Percentiles rank a stretch among this genome's conserved stretches.
phyloP scores from a whole-genome alignment of 2,888 invertebrate species.

The Julus scandinavius region DNA sequence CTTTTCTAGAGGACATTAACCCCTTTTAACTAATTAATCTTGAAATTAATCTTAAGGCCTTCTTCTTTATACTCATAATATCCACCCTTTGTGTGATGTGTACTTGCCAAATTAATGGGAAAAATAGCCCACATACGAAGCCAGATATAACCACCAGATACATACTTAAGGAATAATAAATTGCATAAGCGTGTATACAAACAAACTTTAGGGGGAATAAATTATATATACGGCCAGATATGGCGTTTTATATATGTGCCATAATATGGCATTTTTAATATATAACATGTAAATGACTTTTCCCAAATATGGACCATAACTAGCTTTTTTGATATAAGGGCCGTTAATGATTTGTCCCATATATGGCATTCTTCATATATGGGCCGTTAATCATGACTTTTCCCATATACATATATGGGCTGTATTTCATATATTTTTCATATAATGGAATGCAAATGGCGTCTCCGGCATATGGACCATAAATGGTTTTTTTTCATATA shows the following conservation, averaged over 20 bases:
- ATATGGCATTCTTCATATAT: no score
- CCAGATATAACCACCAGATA: background rate
- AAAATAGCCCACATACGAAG: slow-evolving; percentile 24
- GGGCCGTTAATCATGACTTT: no score
- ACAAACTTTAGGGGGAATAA: background rate
- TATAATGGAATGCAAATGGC: no score
- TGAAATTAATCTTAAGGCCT: slow-evolving; percentile 35
- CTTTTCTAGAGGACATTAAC: background rate
- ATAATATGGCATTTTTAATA: background rate
- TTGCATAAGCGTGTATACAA: background rate
- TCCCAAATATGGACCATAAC: background rate
- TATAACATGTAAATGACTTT: background rate
- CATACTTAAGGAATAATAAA: slow-evolving; percentile 14
- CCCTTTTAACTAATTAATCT: slow-evolving; percentile 39
- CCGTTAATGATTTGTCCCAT: no score
- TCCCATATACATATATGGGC: no score
- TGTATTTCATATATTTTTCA: no score
- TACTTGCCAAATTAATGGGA: slow-evolving; percentile 13
- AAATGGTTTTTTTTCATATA: no score
- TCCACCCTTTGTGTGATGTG: slow-evolving; percentile 17
- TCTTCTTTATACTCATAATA: background rate
- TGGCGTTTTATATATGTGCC: no score
- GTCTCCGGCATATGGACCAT: no score
- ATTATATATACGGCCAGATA: background rate
- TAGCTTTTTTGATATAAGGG: background rate